Evolutionary conservation across 2,113 vertebrate species (phyloP).

Genomic region (Platanista minor): DNA sequence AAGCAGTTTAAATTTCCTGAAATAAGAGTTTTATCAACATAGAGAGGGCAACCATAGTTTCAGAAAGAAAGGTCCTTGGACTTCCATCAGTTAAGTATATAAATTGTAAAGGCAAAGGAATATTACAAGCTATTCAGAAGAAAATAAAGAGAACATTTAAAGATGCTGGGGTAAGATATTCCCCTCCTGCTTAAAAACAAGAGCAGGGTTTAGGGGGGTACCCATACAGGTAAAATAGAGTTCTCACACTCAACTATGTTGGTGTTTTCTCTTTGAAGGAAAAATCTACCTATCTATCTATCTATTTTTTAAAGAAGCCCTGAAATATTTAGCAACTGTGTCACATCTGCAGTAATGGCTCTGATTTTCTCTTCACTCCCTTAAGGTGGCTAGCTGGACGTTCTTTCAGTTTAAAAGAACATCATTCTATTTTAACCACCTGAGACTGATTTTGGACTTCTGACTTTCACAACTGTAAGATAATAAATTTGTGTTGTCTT

Average conservation of each 20-base stretch:
- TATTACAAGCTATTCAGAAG: neutral
- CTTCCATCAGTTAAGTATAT: neutral
- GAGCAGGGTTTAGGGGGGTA: neutral
- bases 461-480: neutral
- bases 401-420: neutral
- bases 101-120: neutral
- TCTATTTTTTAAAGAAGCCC: neutral
- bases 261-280: neutral
- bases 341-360: neutral
- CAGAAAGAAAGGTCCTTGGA: neutral
- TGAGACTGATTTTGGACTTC: neutral
- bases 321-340: neutral
- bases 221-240: neutral
- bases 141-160: neutral
- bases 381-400: neutral
- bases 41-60: neutral
- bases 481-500: neutral
- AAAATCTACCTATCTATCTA: neutral
- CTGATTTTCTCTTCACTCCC: neutral
- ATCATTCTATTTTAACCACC: neutral
- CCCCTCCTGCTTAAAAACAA: neutral
- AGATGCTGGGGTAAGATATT: neutral
- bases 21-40: neutral
- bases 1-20: slow-evolving; percentile 9
- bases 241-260: neutral